Conservation (phyloP, 2,888 invertebrate genomes). For the Polyploca ridens region DNA sequence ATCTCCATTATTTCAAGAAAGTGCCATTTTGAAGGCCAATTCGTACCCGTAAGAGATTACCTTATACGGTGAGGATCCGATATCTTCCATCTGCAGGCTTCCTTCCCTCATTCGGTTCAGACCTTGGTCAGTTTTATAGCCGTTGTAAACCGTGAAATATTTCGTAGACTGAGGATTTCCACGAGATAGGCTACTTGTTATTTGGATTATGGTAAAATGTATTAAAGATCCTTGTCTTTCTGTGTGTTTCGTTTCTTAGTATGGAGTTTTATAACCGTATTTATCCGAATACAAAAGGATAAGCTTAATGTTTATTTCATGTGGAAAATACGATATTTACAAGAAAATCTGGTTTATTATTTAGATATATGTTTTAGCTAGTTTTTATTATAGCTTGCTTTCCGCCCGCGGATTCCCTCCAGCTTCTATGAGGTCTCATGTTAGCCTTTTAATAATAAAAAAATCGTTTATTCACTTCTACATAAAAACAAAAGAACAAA, state of each 20-base stretch:
- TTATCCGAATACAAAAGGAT: background rate
- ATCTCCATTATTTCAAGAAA: conserved; percentile 38
- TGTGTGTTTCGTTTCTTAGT: background rate
- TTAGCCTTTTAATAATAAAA: no score
- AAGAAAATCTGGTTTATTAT: no score
- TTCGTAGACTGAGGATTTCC: conserved; percentile 25
- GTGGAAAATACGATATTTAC: no score
- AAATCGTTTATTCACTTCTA: no score
- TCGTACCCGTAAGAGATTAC: conserved; percentile 52
- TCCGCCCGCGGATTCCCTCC: no score
- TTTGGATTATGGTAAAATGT: conserved; percentile 6
- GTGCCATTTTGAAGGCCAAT: conserved; percentile 47
- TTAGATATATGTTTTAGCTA: no score
- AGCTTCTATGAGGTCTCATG: no score
- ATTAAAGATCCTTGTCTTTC: conserved; percentile 8
- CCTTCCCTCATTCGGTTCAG: conserved; percentile 46
- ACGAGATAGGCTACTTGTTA: conserved; percentile 20
- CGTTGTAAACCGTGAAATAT: conserved; percentile 52
- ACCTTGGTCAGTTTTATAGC: conserved; percentile 57
- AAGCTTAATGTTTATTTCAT: background rate
- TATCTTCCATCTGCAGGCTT: conserved; percentile 53
- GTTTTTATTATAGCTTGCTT: no score
- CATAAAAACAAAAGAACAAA: no score
- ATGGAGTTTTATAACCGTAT: background rate
- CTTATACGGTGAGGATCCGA: conserved; percentile 47